Conservation (phyloP, 2,797 vertebrate genomes). For the Pseudotriccus pelzelni region DNA sequence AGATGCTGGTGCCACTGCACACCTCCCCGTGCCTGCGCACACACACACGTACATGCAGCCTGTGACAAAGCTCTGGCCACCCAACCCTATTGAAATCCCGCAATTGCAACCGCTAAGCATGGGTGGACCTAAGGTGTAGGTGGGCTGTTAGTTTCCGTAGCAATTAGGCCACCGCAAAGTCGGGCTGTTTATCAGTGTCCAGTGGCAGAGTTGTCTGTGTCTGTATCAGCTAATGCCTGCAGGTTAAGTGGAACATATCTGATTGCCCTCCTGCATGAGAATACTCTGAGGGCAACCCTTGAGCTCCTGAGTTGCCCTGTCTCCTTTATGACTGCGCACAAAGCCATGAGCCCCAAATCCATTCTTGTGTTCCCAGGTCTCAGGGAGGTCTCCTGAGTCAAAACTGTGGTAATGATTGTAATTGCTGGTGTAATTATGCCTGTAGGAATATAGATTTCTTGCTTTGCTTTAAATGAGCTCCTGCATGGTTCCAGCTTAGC, state of each 20-base stretch:
- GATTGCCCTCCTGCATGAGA: neutral
- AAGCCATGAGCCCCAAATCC: accelerated
- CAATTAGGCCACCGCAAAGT: conserved; percentile 7
- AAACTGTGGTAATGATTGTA: neutral
- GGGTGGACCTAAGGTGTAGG: neutral
- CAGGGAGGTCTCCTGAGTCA: neutral
- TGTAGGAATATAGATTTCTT: neutral
- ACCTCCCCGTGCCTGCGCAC: neutral
- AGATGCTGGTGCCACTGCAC: neutral
- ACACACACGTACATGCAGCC: neutral
- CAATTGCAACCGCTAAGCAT: neutral
- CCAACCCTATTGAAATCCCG: neutral
- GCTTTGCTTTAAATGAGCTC: neutral
- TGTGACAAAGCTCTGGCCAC: neutral
- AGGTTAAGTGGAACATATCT: neutral
- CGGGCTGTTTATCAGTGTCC: neutral
- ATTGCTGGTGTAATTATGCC: neutral
- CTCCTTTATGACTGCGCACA: accelerated
- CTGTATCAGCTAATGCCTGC: neutral
- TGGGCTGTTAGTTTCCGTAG: neutral
- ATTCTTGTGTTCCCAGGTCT: neutral
- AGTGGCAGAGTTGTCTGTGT: neutral
- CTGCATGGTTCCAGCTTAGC: neutral
- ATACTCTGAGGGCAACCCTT: neutral
- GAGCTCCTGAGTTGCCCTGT: neutral